phyloP scores from a whole-genome alignment of 2,888 invertebrate species.

The Lampropteryx suffumata region DNA sequence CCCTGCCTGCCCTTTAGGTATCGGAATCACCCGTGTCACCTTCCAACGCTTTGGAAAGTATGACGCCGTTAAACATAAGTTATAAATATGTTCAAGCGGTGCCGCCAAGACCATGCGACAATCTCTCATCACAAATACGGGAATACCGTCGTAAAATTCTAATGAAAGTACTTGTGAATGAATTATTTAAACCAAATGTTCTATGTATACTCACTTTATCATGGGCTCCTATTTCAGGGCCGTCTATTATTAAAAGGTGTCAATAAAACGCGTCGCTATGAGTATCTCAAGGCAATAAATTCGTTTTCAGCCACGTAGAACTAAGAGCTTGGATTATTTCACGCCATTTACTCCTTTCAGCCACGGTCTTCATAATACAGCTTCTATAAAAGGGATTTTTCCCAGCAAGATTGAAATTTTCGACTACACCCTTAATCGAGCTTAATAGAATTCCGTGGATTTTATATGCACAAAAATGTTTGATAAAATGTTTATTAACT shows the following conservation, averaged over 20 bases:
- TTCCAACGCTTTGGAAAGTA: too few species aligned
- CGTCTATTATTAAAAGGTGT: conserved; percentile 57
- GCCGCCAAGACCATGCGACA: too few species aligned
- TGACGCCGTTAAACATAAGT: too few species aligned
- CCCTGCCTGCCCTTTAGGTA: too few species aligned
- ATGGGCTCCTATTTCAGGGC: conserved; percentile 4
- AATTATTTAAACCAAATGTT: too few species aligned
- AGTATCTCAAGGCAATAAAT: conserved; percentile 75
- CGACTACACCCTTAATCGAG: conserved; percentile 55
- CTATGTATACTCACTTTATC: too few species aligned
- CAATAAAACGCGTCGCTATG: conserved; percentile 64
- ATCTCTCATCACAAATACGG: too few species aligned
- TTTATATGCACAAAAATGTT: conserved; percentile 37
- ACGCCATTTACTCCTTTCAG: conserved; percentile 79
- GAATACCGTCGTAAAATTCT: too few species aligned
- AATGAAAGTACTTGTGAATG: too few species aligned
- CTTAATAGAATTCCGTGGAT: conserved; percentile 59
- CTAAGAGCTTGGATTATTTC: conserved; percentile 81
- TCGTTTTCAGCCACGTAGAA: conserved; percentile 76
- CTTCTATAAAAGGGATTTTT: conserved; percentile 68
- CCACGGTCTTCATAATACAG: conserved; percentile 73
- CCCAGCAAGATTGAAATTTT: conserved; percentile 66
- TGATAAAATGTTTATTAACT: conserved; percentile 9
- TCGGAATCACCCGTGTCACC: too few species aligned
- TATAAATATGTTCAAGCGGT: too few species aligned